Conservation (phyloP, 2,888 invertebrate species). For the Lasioglossum leucozonium region DNA sequence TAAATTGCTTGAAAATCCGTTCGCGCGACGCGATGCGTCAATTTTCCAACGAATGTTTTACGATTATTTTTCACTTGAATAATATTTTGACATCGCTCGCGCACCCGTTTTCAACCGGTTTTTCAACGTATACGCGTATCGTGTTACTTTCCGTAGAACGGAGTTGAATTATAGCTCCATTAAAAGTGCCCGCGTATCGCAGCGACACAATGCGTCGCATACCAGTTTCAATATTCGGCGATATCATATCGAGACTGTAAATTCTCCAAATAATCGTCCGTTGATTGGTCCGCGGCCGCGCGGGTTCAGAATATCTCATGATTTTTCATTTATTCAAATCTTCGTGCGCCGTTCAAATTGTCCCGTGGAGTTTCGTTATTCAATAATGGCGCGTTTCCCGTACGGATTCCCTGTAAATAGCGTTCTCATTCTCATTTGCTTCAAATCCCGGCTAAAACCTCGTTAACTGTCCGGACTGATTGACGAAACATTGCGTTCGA, state of each 20-base stretch:
- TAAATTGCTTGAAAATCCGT: conserved; percentile 2
- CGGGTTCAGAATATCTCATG: background rate
- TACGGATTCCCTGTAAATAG: conserved; percentile 13
- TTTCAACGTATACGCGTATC: background rate
- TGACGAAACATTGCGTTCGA: conserved; percentile 6
- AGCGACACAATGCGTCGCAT: background rate
- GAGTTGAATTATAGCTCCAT: conserved; percentile 6
- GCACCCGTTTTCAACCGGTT: background rate
- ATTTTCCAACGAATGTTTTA: background rate
- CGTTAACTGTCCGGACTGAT: background rate
- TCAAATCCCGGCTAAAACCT: conserved; percentile 4
- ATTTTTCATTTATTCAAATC: conserved; percentile 29
- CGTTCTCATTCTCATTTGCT: background rate
- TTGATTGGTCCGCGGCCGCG: conserved; percentile 8
- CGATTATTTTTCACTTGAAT: conserved; percentile 11
- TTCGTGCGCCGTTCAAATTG: background rate
- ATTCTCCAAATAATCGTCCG: conserved; percentile 21
- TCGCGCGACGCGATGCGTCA: background rate
- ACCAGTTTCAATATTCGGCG: conserved; percentile 19
- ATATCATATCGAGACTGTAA: conserved; percentile 4
- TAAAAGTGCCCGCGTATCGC: background rate
- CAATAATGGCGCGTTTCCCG: background rate
- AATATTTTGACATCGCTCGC: background rate
- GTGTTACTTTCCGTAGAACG: background rate
- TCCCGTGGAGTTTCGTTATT: background rate